Evolutionary conservation across 2,888 invertebrate genomes (phyloP).

Genomic region (Oxytorus armatus): DNA sequence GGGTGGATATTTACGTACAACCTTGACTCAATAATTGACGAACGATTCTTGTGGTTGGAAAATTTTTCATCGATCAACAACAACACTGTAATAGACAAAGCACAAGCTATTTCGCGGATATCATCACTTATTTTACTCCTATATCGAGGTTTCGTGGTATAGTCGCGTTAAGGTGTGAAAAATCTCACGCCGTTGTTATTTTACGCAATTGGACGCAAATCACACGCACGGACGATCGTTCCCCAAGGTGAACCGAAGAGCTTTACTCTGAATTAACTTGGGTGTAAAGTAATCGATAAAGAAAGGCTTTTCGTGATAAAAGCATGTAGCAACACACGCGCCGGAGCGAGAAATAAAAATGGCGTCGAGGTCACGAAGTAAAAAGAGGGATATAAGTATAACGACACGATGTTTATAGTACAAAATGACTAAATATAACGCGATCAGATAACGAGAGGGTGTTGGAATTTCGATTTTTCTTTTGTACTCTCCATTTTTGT

Average conservation of each 20-base stretch:
- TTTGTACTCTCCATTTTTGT: too few relatives aligned
- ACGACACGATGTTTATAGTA: slow-evolving; percentile 2
- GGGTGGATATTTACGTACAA: not conserved
- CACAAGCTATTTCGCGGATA: not conserved
- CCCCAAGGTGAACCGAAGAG: slow-evolving; percentile 44
- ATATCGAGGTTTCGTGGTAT: not conserved
- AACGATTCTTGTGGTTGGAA: slow-evolving; percentile 3
- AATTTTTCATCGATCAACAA: not conserved
- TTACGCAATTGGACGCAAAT: slow-evolving; percentile 53
- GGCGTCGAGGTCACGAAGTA: slow-evolving; percentile 53
- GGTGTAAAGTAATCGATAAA: slow-evolving; percentile 65
- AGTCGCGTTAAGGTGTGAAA: slow-evolving; percentile 18
- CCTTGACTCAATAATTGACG: slow-evolving; percentile 51
- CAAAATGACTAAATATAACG: slow-evolving; percentile 43
- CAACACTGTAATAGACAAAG: slow-evolving; percentile 3
- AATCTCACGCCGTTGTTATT: slow-evolving; percentile 45
- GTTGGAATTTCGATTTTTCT: not conserved
- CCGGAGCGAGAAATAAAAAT: slow-evolving; percentile 56
- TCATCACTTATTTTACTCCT: not conserved
- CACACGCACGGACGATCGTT: slow-evolving; percentile 56
- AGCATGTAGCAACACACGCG: slow-evolving; percentile 34
- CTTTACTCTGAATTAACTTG: slow-evolving; percentile 54
- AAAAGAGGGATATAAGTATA: not conserved
- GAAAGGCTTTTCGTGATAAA: slow-evolving; percentile 65
- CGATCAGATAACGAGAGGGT: not conserved